Evolutionary conservation across 64 coral and sea anemone species (phyloP).

Genomic region (Platygyra sinensis): DNA sequence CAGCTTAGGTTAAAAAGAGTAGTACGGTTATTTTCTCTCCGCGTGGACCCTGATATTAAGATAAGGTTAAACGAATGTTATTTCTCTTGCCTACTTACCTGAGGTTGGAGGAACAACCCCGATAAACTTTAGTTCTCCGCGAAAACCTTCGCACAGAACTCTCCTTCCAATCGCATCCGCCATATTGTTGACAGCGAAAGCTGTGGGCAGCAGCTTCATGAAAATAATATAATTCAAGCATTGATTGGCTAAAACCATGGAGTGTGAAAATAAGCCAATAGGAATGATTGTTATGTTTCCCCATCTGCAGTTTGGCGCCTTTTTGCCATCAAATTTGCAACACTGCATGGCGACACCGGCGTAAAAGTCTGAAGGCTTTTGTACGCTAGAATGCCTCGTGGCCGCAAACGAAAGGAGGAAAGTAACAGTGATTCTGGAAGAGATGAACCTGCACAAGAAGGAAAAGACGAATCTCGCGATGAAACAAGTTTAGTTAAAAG

Average conservation of each 20-base stretch:
- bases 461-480: not conserved
- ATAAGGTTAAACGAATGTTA: not conserved
- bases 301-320: conserved; percentile 26
- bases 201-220: conserved; percentile 27
- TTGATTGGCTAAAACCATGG: conserved; percentile 40
- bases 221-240: not conserved
- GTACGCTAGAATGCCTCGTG: conserved; percentile 22
- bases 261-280: not conserved
- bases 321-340: no score
- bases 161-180: conserved; percentile 67
- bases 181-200: conserved; percentile 52
- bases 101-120: conserved; percentile 81
- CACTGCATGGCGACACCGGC: no score
- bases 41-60: not conserved
- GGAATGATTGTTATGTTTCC: not conserved
- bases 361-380: no score
- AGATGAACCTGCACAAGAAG: not conserved
- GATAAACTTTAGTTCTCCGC: conserved; percentile 77
- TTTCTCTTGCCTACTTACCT: conserved; percentile 17
- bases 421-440: not conserved
- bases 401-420: conserved; percentile 38
- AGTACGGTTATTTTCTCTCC: not conserved
- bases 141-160: conserved; percentile 78
- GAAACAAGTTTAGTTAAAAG: conserved; percentile 13
- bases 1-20: no score